phyloP scores from a whole-genome alignment of 2,888 invertebrate genomes.

The Entomobrya multifasciata region DNA sequence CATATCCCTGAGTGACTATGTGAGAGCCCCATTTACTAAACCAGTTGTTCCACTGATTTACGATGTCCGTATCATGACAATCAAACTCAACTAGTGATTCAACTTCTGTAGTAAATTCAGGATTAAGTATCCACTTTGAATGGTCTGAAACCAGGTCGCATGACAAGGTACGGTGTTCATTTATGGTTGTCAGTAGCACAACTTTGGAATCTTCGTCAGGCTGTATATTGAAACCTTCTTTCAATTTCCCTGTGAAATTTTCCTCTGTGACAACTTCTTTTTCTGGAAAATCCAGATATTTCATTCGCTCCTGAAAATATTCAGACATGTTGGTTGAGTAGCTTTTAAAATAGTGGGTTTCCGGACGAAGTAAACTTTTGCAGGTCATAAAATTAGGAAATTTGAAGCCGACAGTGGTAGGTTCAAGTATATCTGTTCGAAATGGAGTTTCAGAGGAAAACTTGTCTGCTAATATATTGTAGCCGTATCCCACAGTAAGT shows the following conservation, averaged over 20 bases:
- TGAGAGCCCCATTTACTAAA: slow-evolving; percentile 58
- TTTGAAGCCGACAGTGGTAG: slow-evolving; percentile 29
- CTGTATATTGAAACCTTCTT: slow-evolving; percentile 49
- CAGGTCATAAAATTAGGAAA: slow-evolving; percentile 52
- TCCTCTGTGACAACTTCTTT: slow-evolving; percentile 16
- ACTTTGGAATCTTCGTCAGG: slow-evolving; percentile 17
- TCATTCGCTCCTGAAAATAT: slow-evolving; percentile 23
- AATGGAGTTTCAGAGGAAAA: slow-evolving; percentile 22
- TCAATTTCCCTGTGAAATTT: neutral
- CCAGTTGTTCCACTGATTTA: slow-evolving; percentile 45
- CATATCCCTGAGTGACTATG: slow-evolving; percentile 27
- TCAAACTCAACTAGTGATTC: slow-evolving; percentile 10
- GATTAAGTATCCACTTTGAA: neutral
- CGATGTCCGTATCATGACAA: slow-evolving; percentile 14
- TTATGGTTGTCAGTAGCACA: neutral
- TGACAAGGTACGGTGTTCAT: slow-evolving; percentile 28
- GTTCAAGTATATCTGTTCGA: neutral
- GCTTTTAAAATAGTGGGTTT: neutral
- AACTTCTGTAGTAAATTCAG: slow-evolving; percentile 1
- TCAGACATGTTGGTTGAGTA: slow-evolving; percentile 1
- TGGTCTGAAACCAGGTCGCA: neutral
- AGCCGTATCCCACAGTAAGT: slow-evolving; percentile 55
- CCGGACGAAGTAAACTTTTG: neutral
- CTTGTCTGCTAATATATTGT: slow-evolving; percentile 38
- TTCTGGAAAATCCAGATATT: slow-evolving; percentile 20